Evolutionary conservation across 2,797 vertebrate species (phyloP), one percentile per base, ranked within the genome.

Genomic region (Acestrorhynchus altus): DNA sequence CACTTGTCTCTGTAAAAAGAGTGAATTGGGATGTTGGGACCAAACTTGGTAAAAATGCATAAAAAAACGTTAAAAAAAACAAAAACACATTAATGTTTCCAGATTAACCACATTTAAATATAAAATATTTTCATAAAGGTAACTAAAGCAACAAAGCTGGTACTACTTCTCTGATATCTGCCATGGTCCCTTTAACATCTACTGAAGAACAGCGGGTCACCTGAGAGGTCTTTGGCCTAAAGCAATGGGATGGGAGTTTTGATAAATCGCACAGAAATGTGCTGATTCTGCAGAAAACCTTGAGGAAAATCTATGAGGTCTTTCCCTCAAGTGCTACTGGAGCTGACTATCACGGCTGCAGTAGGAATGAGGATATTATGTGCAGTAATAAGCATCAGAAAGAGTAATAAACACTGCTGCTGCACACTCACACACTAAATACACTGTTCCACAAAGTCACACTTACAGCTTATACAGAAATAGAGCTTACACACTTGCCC

Each of bases 401-500:
- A 42, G 40, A 13, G 42, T 24, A 65, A 65, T 24, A 65, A 26
- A 40, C 22, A 28, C 44, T 28, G 64, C 42, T 46, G 42, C 26
- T 46, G 42, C 46, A 66, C 46, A 66, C 26, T 26, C 64, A 47
- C 15, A 26, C 44, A 66, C 22, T 47, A 47, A 47, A 66, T 24
- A 66, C 64, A 47, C 26, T 9, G 13, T 47, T 66, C 42, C n/a
- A 46, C 39, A 22, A 46, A 60, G 31, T 70, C 35, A 63, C 6
- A 35, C 39, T 77, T 51, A 51, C 26, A 31, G 57, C 44, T 39
- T n/a, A 16, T 10, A 28, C 35, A 76, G 51, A 67, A 42, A 63
- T 20, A 57, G n/a, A n/a, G n/a, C n/a, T n/a, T 40, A 26, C 74
- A 54, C 66, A 42, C 57, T 73, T 28, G 74, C 59, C 74, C 60